Percentiles rank a stretch among this genome's conserved stretches.
Evolutionary conservation across 2,113 vertebrate genomes (phyloP).

Genomic region (Microcebus lehilahytsara): DNA sequence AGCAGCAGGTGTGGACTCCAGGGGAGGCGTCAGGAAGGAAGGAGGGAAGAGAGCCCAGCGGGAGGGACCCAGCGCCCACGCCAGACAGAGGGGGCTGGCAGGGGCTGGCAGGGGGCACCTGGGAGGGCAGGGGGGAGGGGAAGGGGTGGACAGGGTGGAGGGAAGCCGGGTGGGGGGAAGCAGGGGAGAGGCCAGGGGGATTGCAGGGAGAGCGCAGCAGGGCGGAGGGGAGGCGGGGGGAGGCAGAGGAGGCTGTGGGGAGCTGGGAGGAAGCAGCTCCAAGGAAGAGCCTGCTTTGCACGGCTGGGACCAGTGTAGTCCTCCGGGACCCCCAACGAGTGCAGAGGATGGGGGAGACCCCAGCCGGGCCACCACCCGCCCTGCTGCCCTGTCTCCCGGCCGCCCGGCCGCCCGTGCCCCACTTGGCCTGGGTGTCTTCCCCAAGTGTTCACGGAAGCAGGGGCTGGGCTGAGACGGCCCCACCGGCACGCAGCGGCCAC

Average conservation of each 20-base stretch:
- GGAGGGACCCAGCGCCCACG: too few species aligned
- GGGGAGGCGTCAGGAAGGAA: not conserved
- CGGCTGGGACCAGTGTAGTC: not conserved
- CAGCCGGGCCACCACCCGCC: not conserved
- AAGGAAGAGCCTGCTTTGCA: not conserved
- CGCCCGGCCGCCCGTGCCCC: not conserved
- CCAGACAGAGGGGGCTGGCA: not conserved
- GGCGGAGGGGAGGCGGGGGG: too few species aligned
- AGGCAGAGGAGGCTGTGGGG: not conserved
- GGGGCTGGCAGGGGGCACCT: not conserved
- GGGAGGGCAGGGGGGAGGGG: not conserved
- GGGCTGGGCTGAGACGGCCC: not conserved
- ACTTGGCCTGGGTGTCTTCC: not conserved
- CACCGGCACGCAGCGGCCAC: not conserved
- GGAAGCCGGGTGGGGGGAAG: too few species aligned
- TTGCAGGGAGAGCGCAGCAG: too few species aligned
- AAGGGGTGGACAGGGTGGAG: too few species aligned
- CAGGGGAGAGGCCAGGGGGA: not conserved
- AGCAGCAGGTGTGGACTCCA: not conserved
- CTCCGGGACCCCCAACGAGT: too few species aligned
- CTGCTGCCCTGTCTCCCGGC: too few species aligned
- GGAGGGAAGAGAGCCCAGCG: not conserved
- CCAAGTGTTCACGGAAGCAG: not conserved
- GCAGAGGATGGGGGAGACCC: rapidly evolving
- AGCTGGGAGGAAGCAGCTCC: too few species aligned